These are phyloP conservation scores for Hyles euphorbiae DNA, from an alignment of 1,140 invertebrate species.

Conservation along the genomic window DNA sequence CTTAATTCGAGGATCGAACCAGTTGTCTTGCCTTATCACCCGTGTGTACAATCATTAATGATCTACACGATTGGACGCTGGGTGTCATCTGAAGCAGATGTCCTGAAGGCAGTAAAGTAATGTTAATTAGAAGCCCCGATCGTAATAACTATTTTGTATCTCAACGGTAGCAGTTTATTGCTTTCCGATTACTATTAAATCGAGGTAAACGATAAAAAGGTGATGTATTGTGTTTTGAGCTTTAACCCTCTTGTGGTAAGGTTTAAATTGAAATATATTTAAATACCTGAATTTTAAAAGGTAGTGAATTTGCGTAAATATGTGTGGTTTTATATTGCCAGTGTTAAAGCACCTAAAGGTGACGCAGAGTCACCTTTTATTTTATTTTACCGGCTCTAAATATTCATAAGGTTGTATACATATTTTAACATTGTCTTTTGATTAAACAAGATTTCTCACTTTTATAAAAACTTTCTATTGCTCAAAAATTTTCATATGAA, in stretches of 20 bases:
- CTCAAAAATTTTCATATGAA: too few species aligned
- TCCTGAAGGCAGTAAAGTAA: conserved; percentile 13
- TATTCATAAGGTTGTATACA: too few species aligned
- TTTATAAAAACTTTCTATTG: too few species aligned
- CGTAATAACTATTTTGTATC: conserved; percentile 12
- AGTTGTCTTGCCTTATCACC: neutral
- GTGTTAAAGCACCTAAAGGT: too few species aligned
- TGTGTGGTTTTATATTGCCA: conserved; percentile 1
- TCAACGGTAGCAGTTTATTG: conserved; percentile 16
- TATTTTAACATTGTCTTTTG: too few species aligned
- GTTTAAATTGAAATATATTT: too few species aligned
- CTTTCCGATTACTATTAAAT: conserved; percentile 19
- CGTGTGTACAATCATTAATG: conserved; percentile 11
- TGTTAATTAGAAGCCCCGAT: conserved; percentile 18
- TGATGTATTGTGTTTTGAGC: neutral
- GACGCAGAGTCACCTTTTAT: too few species aligned
- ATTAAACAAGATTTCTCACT: too few species aligned
- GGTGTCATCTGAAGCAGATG: conserved; percentile 18
- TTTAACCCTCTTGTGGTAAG: too few species aligned
- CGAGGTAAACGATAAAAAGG: neutral
- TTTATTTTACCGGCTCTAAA: too few species aligned
- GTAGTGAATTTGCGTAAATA: conserved; percentile 1
- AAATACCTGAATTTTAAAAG: too few species aligned
- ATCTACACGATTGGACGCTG: conserved; percentile 12
- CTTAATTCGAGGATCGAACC: too few species aligned